Base-by-base conservation (phyloP, 2,888 invertebrate genomes). In the Junonia oenone region DNA sequence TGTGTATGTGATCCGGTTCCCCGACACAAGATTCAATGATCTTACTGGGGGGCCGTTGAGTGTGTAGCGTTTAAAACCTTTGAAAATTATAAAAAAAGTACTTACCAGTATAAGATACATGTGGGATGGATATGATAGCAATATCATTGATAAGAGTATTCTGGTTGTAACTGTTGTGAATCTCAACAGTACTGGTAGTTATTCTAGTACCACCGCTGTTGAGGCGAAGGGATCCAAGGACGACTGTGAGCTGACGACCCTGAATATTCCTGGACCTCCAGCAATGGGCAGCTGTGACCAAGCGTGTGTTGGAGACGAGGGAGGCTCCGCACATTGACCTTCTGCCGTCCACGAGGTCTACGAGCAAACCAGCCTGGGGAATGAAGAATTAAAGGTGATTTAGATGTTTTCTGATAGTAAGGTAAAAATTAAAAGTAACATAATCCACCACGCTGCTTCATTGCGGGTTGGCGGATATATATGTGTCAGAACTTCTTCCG, bases 271-370 rank as follows among this genome's bases (percentile, higher is more conserved):
- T 33, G 15, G 57, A 50, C 2, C 50, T 37, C 63, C 63, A 63
- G 49, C 65, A 65, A 37, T 63, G 63, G 0, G 65, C 65, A 5
- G 65, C 65, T 3, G 65, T 63, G 11, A 63, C 33, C 6, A 55
- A 15, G 6, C 57, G 56, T 1, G 52, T 64, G 55, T 58, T 59
- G 17, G 55, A 57, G 19, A 65, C 31, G 9, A 65, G 48, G 14
- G 59, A 48, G 2, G 59, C 56, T 0, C 64, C 64, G 26, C 65
- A 65, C 8, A 58, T 47, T 1, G 65, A 64, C 2, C 43, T 38
- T 2, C n/a, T 11, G 9, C 58, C 59, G 6, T 11, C 11, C 1
- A 2, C 1, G 2, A 9, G 11, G n/a, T 9, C 1, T 9, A 33
- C 38, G 6, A 62, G 9, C n/a, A 65, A 45, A 2, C 64, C 63